Base-by-base conservation (phyloP, 2,113 vertebrate genomes). In the Anolis sagrei region DNA sequence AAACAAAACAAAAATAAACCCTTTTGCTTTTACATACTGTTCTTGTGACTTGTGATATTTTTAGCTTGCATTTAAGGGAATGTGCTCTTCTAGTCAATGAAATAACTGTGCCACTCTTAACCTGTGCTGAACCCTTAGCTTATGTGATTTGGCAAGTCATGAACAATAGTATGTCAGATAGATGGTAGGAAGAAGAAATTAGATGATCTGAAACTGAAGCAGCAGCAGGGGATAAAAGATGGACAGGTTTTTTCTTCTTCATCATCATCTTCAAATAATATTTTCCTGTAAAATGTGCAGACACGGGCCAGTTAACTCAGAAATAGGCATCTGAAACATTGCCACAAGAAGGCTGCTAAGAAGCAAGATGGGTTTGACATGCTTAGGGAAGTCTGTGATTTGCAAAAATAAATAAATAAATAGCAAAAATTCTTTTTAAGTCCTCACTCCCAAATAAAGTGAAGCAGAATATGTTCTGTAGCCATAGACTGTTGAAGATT, bases 61-160 rank as follows among this genome's bases (percentile, higher is more conserved):
- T 81, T 70, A 81, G 80, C 19, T 21, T 54, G 66, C 23, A 9
- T 49, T 81, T 81, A 54, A 70, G n/a, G 66, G 19, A 70, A 54
- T 14, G 13, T 70, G 48, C 49, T 70, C 66, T 61, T 58, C 49
- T 81, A 51, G 64, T 69, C 44, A 32, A 49, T 48, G 14, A 34
- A 51, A 70, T 70, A 34, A 70, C n/a, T 32, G 66, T 70, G 66
- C 80, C 48, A 68, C 80, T 81, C 80, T 70, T 81, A 29, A 81
- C 80, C 66, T 81, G 80, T 81, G 49, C 48, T 81, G 80, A 70
- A 81, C 66, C 66, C 19, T 54, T 48, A 23, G 19, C 79, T 81
- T 34, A n/a, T 18, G 29, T 81, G 70, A 51, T 48, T 34, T 49
- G 19, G 44, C 19, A 51, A 69, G 23, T 19, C 6, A 21, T 32